Percentiles rank a stretch among this genome's conserved stretches.
Conservation (phyloP, 2,888 invertebrate species). For the Mallateleia sp. region DNA sequence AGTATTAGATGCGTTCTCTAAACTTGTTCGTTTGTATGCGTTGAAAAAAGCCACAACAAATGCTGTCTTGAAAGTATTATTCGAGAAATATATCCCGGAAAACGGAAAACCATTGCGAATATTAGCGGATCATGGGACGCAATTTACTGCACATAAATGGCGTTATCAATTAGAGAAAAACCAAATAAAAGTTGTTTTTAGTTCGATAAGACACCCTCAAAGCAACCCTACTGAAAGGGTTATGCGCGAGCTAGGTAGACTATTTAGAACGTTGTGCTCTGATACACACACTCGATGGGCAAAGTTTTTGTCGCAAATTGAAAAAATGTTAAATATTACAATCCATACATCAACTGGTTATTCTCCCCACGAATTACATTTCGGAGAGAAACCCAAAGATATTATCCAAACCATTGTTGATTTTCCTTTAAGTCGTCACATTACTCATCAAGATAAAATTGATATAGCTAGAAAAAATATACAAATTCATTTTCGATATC, state of each 20-base stretch:
- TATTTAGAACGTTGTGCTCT: slow-evolving; percentile 63
- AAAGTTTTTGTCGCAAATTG: slow-evolving; percentile 46
- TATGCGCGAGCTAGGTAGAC: slow-evolving; percentile 68
- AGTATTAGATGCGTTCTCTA: background rate
- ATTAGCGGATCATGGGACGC: slow-evolving; percentile 35
- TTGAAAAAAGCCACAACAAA: slow-evolving; percentile 28
- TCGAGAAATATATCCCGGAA: slow-evolving; percentile 29
- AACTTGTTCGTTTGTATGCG: slow-evolving; percentile 10
- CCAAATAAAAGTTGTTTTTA: background rate
- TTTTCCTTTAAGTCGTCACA: too few relatives aligned
- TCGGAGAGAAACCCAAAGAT: slow-evolving; percentile 45
- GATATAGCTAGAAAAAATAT: too few relatives aligned
- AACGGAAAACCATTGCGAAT: slow-evolving; percentile 19
- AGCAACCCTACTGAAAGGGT: too few relatives aligned
- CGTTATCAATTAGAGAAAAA: slow-evolving; percentile 4
- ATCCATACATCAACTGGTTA: slow-evolving; percentile 58
- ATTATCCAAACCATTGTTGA: slow-evolving; percentile 23
- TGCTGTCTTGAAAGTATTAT: slow-evolving; percentile 1
- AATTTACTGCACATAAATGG: slow-evolving; percentile 40
- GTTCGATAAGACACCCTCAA: too few relatives aligned
- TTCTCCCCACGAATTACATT: slow-evolving; percentile 62
- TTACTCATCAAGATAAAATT: too few relatives aligned
- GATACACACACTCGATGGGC: slow-evolving; percentile 66
- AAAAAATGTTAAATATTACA: slow-evolving; percentile 58
- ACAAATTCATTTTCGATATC: too few relatives aligned